phyloP scores from a whole-genome alignment of 2,797 vertebrate genomes.

The Linurgus olivaceus region DNA sequence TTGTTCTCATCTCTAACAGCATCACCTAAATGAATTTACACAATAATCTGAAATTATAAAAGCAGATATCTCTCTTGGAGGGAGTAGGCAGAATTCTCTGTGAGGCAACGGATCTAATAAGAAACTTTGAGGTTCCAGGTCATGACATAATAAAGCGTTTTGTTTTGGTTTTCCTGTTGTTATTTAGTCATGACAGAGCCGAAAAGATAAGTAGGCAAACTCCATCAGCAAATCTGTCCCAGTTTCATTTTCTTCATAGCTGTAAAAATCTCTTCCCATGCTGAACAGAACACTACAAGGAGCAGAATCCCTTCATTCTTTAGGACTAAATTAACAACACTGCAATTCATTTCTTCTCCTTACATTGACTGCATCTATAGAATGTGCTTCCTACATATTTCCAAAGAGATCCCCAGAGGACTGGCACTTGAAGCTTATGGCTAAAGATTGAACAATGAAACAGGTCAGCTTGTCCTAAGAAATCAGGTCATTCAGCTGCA shows the following conservation, averaged over 20 bases:
- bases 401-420: conserved; percentile 31
- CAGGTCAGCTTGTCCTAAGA: conserved; percentile 67
- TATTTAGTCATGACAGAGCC: background rate
- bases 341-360: background rate
- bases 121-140: background rate
- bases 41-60: background rate
- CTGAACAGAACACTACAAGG: background rate
- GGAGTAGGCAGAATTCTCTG: background rate
- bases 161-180: background rate
- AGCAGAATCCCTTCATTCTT: background rate
- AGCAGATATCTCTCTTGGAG: background rate
- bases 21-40: conserved; percentile 4
- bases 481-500: conserved; percentile 64
- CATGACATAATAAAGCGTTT: background rate
- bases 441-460: conserved; percentile 53
- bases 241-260: background rate
- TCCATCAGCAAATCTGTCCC: background rate
- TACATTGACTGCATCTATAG: background rate
- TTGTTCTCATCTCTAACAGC: background rate
- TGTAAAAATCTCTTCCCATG: background rate
- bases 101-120: background rate
- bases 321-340: background rate
- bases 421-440: conserved; percentile 50
- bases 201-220: background rate
- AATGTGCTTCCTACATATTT: conserved; percentile 21